Evolutionary conservation across 2,113 vertebrate species (phyloP), one percentile per base, ranked within the genome.

Genomic region (Plestiodon gilberti): DNA sequence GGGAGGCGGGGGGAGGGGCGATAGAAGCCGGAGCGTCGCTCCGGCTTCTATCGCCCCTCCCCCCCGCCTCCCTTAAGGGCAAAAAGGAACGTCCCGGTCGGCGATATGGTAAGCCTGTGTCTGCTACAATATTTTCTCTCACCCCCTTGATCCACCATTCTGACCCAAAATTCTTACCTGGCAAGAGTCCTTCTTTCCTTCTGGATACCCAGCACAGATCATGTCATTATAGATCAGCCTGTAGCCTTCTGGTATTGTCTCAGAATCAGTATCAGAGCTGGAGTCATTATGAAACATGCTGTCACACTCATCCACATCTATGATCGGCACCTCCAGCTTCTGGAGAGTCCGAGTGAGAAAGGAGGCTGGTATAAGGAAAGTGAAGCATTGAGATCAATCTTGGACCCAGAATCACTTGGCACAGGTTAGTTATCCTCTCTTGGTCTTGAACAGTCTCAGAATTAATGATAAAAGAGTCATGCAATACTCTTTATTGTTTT

Each of bases 171-270:
- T 80, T 86, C 89, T 91, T 81, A 94, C 93, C 0, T 79, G 74
- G 69, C 93, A 94, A 64, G 93, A 6, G 0, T 94, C 95, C 52
- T 89, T 92, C 74, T 87, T 65, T 0, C 94, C 95, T 23, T 62
- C 20, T 0, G 57, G 0, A 3, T 43, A 30, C 0, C 95, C 95
- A 4, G 95, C 93, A 5, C 95, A 96, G 5, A 96, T 57, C 91
- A 93, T 92, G 71, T 96, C 94, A n/a, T 91, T 87, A n/a, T 86
- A 93, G 83, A 95, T 81, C 52, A 59, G 33, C 0, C 0, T 0
- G 38, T 40, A 79, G 28, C n/a, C 75, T 30, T 48, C 11, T n/a
- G 70, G 86, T 2, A 77, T 13, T 4, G 28, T 8, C 18, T 80
- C 77, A 2, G 48, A 14, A 2, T 75, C 70, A 2, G 48, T 22